Conservation (phyloP, 2,113 vertebrate genomes). For the Lonchura striata region DNA sequence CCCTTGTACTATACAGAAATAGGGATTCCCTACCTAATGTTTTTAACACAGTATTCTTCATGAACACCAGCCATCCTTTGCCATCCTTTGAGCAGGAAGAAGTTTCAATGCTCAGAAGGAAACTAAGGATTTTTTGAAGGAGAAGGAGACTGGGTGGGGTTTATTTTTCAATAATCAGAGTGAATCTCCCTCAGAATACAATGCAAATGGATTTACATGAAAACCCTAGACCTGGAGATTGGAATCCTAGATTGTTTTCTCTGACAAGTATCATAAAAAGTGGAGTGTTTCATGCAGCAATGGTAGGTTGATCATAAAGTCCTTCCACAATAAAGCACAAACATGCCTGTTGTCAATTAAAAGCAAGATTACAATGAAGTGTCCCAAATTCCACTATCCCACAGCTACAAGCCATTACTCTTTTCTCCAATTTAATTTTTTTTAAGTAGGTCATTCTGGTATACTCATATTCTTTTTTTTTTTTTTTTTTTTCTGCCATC, state of each 20-base stretch:
- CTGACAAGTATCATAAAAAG: not conserved
- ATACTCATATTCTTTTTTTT: not conserved
- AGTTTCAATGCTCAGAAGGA: not conserved
- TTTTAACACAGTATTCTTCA: not conserved
- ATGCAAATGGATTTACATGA: not conserved
- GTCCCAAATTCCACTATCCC: slow-evolving; percentile 73
- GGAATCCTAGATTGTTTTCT: not conserved
- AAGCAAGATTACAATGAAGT: slow-evolving; percentile 67
- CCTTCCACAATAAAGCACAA: slow-evolving; percentile 25
- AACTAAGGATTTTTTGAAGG: not conserved
- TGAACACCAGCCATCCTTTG: not conserved
- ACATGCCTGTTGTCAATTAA: slow-evolving; percentile 62
- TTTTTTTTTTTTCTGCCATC: not conserved
- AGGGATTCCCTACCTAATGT: not conserved
- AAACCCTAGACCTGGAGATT: not conserved
- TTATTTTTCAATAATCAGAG: not conserved
- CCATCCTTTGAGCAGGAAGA: not conserved
- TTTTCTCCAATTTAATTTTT: slow-evolving; percentile 75
- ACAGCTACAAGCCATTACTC: slow-evolving; percentile 72
- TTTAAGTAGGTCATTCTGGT: slow-evolving; percentile 73
- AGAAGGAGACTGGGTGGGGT: not conserved
- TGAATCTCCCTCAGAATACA: not conserved
- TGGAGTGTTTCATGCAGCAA: not conserved
- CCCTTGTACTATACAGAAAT: not conserved
- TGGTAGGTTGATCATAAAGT: slow-evolving; percentile 1